Conservation (phyloP, 2,888 invertebrate species). For the Athalia cordata region DNA sequence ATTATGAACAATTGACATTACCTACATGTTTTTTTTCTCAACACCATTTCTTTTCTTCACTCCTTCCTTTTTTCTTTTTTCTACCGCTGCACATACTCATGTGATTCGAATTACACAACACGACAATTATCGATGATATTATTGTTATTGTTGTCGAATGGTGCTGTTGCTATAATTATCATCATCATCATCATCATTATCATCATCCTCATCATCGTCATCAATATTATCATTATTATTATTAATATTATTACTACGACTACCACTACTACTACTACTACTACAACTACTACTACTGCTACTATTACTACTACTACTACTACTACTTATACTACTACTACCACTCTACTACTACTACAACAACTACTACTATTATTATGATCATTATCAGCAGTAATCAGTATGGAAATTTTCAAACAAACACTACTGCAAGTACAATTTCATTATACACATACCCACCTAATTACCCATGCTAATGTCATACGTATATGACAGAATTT, state of each 20-base stretch:
- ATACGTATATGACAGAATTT: conserved; percentile 10
- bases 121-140: conserved; percentile 7
- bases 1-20: background rate
- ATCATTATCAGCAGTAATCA: no score
- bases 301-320: background rate
- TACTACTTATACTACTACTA: no score
- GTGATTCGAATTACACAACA: conserved; percentile 36
- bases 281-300: background rate
- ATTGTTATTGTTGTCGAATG: background rate
- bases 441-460: background rate
- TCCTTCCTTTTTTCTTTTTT: background rate
- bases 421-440: conserved; percentile 26
- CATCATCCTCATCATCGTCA: background rate
- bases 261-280: background rate
- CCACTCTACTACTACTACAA: background rate
- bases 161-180: background rate
- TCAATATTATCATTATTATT: conserved; percentile 9
- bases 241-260: conserved; percentile 2
- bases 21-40: conserved; percentile 12
- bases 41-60: conserved; percentile 1
- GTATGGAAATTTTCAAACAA: background rate
- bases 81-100: conserved; percentile 22
- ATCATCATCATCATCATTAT: background rate
- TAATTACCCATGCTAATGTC: background rate
- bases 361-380: no score